Evolutionary conservation across 2,888 invertebrate species (phyloP).

Genomic region (Epistrophella euchroma): DNA sequence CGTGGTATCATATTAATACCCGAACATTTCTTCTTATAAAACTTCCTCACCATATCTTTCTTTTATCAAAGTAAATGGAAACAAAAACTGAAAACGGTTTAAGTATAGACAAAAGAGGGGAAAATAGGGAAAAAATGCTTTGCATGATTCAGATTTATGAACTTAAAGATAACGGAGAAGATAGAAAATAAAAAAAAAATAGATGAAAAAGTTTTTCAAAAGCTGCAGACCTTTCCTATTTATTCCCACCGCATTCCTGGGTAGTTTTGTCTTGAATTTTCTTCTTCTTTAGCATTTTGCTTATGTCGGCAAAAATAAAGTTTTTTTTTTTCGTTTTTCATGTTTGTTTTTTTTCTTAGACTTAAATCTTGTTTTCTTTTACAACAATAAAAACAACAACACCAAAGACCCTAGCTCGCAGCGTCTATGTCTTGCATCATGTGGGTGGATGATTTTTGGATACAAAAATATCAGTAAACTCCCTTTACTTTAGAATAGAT

Average conservation of each 20-base stretch:
- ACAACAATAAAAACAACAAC: constrained; percentile 19
- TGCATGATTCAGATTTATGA: constrained; percentile 67
- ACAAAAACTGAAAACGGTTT: constrained; percentile 8
- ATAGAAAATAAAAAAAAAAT: constrained; percentile 18
- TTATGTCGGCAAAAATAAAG: constrained; percentile 74
- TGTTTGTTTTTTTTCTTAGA: constrained; percentile 39
- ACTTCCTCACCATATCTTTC: constrained; percentile 2
- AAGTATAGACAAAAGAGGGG: background rate
- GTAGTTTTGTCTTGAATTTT: background rate
- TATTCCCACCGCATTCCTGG: background rate
- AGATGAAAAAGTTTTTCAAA: constrained; percentile 25
- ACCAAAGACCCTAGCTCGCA: constrained; percentile 44
- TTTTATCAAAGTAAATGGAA: constrained; percentile 1
- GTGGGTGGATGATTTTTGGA: constrained; percentile 57
- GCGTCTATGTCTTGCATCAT: constrained; percentile 47
- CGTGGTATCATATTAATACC: background rate
- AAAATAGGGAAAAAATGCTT: constrained; percentile 15
- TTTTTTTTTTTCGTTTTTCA: constrained; percentile 33
- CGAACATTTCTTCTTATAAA: background rate
- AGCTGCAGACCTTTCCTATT: constrained; percentile 15
- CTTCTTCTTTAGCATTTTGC: constrained; percentile 53
- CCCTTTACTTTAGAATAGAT: constrained; percentile 33
- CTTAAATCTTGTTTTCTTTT: constrained; percentile 61
- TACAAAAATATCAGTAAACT: constrained; percentile 44
- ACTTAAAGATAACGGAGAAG: constrained; percentile 51